Evolutionary conservation across 2,113 vertebrate genomes (phyloP).

Genomic region (Dipodomys stephensi): DNA sequence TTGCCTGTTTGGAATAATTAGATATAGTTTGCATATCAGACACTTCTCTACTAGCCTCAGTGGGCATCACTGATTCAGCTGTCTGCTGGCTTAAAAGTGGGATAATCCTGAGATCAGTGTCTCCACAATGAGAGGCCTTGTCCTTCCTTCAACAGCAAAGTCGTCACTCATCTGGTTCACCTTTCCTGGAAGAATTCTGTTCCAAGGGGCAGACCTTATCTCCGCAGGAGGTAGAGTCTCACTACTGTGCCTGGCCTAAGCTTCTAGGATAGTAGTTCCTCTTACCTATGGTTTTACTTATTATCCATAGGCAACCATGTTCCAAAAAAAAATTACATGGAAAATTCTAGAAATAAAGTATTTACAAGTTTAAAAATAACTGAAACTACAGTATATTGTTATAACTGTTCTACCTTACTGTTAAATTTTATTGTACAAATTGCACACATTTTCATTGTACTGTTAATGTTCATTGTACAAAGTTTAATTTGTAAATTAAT

Average conservation of each 20-base stretch:
- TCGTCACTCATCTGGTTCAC: not conserved
- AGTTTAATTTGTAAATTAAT: not conserved
- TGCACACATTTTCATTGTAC: too few relatives aligned
- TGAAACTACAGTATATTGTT: not conserved
- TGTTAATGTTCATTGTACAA: not conserved
- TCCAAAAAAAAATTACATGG: not conserved
- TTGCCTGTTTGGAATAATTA: not conserved
- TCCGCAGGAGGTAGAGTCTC: not conserved
- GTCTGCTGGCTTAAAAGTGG: not conserved
- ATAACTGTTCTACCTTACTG: not conserved
- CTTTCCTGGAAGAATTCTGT: conserved; percentile 22
- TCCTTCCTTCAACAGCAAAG: not conserved
- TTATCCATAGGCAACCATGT: not conserved
- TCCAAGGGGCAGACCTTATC: not conserved
- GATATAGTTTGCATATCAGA: not conserved
- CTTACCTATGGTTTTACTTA: not conserved
- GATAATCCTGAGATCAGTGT: conserved; percentile 38
- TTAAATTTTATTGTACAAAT: not conserved
- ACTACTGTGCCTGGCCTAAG: not conserved
- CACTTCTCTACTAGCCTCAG: conserved; percentile 40
- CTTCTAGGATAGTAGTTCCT: not conserved
- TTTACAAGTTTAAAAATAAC: not conserved
- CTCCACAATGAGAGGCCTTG: not conserved
- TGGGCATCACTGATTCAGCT: conserved; percentile 19
- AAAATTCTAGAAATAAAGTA: not conserved